These are phyloP conservation scores for Hippopotamus amphibius DNA, from an alignment of 2,113 vertebrate genomes.

Conservation along the genomic window DNA sequence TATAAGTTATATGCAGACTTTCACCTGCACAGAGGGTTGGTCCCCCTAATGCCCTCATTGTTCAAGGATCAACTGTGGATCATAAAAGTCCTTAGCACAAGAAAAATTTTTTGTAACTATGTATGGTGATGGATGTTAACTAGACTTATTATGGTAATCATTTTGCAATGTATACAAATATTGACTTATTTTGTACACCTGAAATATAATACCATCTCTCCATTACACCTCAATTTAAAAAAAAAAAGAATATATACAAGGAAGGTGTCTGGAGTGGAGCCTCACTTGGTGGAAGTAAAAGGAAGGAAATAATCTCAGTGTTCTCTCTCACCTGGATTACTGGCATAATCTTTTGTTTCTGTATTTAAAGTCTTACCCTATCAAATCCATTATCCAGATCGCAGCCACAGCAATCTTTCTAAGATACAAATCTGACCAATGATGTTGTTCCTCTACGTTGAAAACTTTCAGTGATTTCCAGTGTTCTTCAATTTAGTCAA, in stretches of 20 bases:
- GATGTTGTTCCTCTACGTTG: not conserved
- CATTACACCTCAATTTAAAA: not conserved
- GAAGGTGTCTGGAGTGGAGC: not conserved
- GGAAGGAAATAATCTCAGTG: not conserved
- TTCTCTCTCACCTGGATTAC: not conserved
- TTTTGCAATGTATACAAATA: not conserved
- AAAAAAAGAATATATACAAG: not conserved
- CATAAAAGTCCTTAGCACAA: not conserved
- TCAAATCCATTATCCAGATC: not conserved
- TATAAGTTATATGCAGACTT: not conserved
- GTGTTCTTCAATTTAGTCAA: not conserved
- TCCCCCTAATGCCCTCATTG: not conserved
- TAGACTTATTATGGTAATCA: not conserved
- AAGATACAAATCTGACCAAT: not conserved
- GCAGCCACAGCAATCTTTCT: not conserved
- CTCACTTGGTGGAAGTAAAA: not conserved
- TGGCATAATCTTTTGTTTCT: not conserved
- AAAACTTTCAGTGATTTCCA: not conserved
- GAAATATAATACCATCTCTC: not conserved
- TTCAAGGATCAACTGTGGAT: not conserved
- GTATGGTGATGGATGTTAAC: not conserved
- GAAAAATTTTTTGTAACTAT: not conserved
- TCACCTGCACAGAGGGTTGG: not conserved
- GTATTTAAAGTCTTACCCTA: not conserved
- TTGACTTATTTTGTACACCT: not conserved